Conservation (phyloP, 2,113 vertebrate genomes). For the Hystrix cristata region DNA sequence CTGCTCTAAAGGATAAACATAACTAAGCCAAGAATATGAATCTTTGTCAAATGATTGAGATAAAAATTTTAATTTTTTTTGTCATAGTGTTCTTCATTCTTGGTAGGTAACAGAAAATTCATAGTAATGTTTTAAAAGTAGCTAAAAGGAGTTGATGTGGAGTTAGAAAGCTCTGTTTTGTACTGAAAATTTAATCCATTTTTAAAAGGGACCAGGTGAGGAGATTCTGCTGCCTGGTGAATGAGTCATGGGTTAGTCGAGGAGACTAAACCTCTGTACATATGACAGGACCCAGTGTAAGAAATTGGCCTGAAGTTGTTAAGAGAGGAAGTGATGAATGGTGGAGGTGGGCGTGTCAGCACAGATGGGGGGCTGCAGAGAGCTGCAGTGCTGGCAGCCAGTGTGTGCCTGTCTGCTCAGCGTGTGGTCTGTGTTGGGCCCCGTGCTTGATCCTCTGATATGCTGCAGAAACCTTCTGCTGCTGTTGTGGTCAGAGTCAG, state of each 20-base stretch:
- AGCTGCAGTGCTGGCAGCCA: fast-evolving
- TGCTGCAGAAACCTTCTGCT: fast-evolving
- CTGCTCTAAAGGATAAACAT: background rate
- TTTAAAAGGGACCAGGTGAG: background rate
- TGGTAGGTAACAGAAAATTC: background rate
- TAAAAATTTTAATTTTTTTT: constrained; percentile 17
- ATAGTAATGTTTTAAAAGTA: background rate
- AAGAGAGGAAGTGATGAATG: background rate
- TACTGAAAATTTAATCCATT: background rate
- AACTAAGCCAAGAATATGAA: background rate
- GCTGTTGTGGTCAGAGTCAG: background rate
- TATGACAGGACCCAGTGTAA: background rate
- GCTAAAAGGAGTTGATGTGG: background rate
- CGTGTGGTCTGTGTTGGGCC: fast-evolving
- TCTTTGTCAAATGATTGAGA: constrained; percentile 11
- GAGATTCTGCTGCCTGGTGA: background rate
- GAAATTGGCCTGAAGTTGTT: background rate
- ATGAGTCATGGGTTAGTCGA: background rate
- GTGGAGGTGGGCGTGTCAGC: background rate
- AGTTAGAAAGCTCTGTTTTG: background rate
- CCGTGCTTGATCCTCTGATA: background rate
- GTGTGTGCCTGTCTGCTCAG: background rate
- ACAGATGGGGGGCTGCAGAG: background rate
- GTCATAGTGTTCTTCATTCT: background rate
- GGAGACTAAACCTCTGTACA: background rate